These are phyloP conservation scores for Leucophora obtusa DNA, from an alignment of 2,888 invertebrate species.

Conservation along the genomic window DNA sequence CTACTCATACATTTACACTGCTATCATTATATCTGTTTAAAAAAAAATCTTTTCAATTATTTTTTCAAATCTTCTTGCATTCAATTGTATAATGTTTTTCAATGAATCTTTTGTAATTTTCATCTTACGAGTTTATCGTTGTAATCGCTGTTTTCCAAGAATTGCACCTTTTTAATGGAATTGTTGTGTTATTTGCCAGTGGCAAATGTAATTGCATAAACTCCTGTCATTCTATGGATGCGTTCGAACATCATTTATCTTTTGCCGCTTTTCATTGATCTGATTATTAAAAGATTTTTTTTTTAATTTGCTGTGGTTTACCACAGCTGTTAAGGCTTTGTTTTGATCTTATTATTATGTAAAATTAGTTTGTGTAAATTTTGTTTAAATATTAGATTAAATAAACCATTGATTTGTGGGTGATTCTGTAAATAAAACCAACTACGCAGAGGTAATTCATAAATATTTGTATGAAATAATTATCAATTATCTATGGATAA, in stretches of 20 bases:
- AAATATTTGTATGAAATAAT: neutral
- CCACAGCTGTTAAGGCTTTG: conserved; percentile 58
- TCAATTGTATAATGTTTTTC: conserved; percentile 53
- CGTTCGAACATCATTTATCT: conserved; percentile 20
- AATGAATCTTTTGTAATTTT: conserved; percentile 29
- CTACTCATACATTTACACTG: neutral
- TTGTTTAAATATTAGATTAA: conserved; percentile 28
- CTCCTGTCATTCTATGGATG: neutral
- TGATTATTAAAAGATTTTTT: conserved; percentile 50
- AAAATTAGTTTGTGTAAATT: conserved; percentile 14
- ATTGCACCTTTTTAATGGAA: conserved; percentile 64
- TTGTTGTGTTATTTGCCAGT: conserved; percentile 61
- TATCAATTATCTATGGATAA: too few species aligned
- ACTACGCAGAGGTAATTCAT: too few species aligned
- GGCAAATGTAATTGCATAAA: conserved; percentile 61
- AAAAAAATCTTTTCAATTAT: neutral
- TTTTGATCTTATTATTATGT: conserved; percentile 47
- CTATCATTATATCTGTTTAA: neutral
- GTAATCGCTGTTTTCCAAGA: conserved; percentile 49
- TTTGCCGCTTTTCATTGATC: conserved; percentile 57
- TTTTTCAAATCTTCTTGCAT: conserved; percentile 40
- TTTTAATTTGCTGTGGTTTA: conserved; percentile 31
- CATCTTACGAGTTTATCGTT: conserved; percentile 3
- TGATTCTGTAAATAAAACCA: neutral
- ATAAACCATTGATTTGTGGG: conserved; percentile 19